Conservation (phyloP, 2,113 vertebrate species). For the Myotis yumanensis region DNA sequence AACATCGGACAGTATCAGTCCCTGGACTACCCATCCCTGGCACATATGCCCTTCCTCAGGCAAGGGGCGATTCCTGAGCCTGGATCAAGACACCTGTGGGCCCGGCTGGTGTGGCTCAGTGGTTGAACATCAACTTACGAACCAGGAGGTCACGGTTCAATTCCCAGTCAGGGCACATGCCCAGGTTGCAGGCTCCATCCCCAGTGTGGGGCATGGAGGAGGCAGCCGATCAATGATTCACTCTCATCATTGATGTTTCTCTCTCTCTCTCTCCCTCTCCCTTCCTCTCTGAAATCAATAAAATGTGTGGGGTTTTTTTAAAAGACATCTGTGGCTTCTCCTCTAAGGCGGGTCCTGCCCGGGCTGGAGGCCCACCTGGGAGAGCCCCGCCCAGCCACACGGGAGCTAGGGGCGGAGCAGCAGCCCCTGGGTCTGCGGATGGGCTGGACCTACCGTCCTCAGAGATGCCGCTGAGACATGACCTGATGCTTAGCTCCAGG, state of each 20-base stretch:
- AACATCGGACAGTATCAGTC: neutral
- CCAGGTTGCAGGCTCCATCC: too few species aligned
- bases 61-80: neutral
- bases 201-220: too few species aligned
- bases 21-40: neutral
- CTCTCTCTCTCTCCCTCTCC: too few species aligned
- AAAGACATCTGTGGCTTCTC: neutral
- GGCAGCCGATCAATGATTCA: too few species aligned
- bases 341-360: neutral
- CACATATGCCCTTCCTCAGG: neutral
- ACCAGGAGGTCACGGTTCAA: too few species aligned
- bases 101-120: too few species aligned
- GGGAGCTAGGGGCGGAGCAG: neutral
- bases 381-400: neutral
- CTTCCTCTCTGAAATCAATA: too few species aligned
- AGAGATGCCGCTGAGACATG: neutral
- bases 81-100: neutral
- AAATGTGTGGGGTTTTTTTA: neutral
- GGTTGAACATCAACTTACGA: too few species aligned
- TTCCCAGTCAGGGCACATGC: too few species aligned
- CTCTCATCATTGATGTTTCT: too few species aligned
- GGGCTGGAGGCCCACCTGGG: neutral
- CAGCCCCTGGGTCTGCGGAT: neutral
- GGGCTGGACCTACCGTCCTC: neutral
- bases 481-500: neutral